Percentiles rank a stretch among this genome's conserved stretches.
phyloP scores from a whole-genome alignment of 2,113 vertebrate genomes.

The Pristiophorus japonicus region DNA sequence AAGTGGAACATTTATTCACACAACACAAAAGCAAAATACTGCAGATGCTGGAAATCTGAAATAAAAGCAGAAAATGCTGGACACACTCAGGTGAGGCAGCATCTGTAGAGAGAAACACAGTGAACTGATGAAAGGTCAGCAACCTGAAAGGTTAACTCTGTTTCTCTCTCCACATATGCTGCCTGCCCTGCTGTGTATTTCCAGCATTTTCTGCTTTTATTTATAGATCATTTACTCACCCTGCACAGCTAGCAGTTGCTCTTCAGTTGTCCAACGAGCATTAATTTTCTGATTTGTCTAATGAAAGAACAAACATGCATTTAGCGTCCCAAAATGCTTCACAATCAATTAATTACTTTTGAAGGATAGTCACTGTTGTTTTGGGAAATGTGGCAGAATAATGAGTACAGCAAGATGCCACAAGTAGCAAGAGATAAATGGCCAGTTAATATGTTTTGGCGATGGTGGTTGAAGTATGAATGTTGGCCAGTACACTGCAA shows the following conservation, averaged over 20 bases:
- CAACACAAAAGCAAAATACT: too few relatives aligned
- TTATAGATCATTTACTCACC: constrained; percentile 57
- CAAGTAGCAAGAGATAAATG: neutral
- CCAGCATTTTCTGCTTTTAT: too few relatives aligned
- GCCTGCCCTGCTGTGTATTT: too few relatives aligned
- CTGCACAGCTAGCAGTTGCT: constrained; percentile 95
- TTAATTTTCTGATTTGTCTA: constrained; percentile 85
- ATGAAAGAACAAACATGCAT: constrained; percentile 37
- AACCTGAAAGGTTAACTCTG: too few relatives aligned
- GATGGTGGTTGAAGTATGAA: neutral
- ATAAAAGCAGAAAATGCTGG: too few relatives aligned
- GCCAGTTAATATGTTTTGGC: neutral
- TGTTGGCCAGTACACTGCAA: neutral
- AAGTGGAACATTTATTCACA: neutral
- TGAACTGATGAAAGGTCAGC: too few relatives aligned
- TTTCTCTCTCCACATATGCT: too few relatives aligned
- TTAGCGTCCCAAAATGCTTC: neutral
- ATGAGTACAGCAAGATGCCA: neutral
- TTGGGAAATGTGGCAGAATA: neutral
- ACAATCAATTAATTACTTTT: neutral
- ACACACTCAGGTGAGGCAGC: too few relatives aligned
- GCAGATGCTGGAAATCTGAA: too few relatives aligned
- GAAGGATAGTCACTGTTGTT: neutral
- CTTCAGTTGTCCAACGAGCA: constrained; percentile 92
- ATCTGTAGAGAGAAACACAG: too few relatives aligned